These are phyloP conservation scores for Danio kyathit DNA, from an alignment of 2,797 vertebrate genomes.

Conservation along the genomic window DNA sequence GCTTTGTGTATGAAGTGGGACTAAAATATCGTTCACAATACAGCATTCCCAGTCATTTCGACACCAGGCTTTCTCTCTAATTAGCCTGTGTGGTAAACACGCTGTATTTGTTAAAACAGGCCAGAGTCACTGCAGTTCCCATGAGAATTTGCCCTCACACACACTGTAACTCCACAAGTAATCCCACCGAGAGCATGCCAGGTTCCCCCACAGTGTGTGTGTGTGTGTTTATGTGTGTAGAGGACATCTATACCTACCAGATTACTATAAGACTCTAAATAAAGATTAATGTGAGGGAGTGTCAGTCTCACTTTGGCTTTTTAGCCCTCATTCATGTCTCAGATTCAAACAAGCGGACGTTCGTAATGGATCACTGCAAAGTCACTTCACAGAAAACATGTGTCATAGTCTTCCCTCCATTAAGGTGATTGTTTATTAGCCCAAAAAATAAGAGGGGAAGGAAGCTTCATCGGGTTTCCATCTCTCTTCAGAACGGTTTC, in stretches of 20 bases:
- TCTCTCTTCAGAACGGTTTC: background rate
- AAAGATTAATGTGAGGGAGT: constrained; percentile 24
- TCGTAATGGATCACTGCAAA: background rate
- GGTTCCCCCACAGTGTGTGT: background rate
- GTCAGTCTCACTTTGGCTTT: background rate
- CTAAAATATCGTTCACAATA: constrained; percentile 27
- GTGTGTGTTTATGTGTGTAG: background rate
- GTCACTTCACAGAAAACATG: constrained; percentile 1
- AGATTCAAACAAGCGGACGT: background rate
- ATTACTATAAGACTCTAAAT: constrained; percentile 11
- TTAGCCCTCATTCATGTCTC: background rate
- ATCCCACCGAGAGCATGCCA: constrained; percentile 26
- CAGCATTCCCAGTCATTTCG: constrained; percentile 47
- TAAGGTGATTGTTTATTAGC: constrained; percentile 21
- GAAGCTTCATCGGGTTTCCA: background rate
- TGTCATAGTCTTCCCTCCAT: constrained; percentile 3
- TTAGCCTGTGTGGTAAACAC: constrained; percentile 50
- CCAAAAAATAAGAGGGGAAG: background rate
- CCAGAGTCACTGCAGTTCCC: constrained; percentile 45
- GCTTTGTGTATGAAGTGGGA: constrained; percentile 15
- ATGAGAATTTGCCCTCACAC: constrained; percentile 49
- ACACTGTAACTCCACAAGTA: constrained; percentile 25
- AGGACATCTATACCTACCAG: constrained; percentile 7
- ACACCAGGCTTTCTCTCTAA: constrained; percentile 51
- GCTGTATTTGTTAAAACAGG: constrained; percentile 52